A percentile compares a stretch with the other conserved stretches of the same genome.
Conservation (phyloP, 2,797 vertebrate genomes). For the Strix occidentalis region DNA sequence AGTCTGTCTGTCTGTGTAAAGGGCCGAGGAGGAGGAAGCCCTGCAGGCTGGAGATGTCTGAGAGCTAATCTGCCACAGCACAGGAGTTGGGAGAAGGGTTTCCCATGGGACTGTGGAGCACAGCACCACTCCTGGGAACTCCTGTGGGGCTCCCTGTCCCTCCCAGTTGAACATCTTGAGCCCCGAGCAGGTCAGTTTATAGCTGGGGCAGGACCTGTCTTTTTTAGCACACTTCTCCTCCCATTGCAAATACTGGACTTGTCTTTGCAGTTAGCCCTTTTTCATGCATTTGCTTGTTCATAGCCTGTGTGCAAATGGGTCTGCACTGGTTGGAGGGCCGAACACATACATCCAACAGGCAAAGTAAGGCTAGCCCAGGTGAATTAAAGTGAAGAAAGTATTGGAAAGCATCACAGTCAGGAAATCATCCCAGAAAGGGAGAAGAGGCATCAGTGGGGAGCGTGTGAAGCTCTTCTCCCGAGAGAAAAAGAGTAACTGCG, state of each 20-base stretch:
- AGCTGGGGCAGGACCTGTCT: neutral
- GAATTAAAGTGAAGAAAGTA: neutral
- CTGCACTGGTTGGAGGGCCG: neutral
- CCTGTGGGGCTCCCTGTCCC: rapidly evolving
- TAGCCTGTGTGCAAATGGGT: neutral
- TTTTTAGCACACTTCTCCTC: neutral
- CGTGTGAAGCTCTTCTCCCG: neutral
- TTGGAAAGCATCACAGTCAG: neutral
- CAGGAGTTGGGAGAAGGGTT: neutral
- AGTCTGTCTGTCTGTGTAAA: neutral
- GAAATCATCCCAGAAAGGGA: neutral
- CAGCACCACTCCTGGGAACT: neutral
- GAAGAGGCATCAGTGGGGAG: neutral
- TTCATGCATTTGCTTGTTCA: neutral
- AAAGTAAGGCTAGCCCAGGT: neutral
- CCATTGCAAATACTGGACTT: rapidly evolving
- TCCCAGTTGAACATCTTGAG: neutral
- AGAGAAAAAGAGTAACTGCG: neutral
- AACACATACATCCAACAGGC: neutral
- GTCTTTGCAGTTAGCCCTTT: neutral
- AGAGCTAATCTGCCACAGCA: neutral
- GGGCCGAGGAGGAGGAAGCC: neutral
- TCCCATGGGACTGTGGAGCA: rapidly evolving
- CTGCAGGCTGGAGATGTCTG: rapidly evolving
- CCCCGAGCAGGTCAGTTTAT: neutral